Percentiles rank a stretch among this genome's conserved stretches.
Evolutionary conservation across 2,797 vertebrate genomes (phyloP).

Genomic region (Muscicapa comitata): DNA sequence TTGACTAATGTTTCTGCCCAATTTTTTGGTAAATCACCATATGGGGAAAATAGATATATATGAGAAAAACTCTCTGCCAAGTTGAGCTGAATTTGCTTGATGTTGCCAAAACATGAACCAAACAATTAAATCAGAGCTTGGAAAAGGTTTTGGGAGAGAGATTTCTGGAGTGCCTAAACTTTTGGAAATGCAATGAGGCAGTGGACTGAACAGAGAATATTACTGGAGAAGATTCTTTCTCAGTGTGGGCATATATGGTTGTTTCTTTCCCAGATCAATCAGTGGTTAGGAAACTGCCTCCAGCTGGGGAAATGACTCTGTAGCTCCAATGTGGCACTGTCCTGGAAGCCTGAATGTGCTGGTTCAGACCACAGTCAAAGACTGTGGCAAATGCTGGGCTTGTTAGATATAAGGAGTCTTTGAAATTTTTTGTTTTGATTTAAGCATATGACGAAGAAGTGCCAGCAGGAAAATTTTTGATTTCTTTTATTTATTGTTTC

Average conservation of each 20-base stretch:
- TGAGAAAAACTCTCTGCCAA: not conserved
- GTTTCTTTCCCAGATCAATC: not conserved
- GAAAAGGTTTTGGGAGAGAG: not conserved
- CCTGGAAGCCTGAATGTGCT: not conserved
- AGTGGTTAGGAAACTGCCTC: not conserved
- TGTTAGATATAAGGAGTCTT: not conserved
- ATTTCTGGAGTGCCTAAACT: not conserved
- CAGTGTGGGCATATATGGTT: accelerated
- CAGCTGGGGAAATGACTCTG: not conserved
- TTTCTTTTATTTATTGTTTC: not conserved
- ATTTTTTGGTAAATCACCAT: not conserved
- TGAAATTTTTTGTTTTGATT: not conserved
- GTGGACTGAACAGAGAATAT: not conserved
- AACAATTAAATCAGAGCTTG: not conserved
- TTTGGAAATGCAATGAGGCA: not conserved
- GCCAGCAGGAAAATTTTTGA: not conserved
- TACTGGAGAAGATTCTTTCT: not conserved
- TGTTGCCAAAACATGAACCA: not conserved
- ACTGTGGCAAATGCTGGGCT: not conserved
- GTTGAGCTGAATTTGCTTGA: not conserved
- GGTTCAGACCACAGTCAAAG: not conserved
- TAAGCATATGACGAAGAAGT: not conserved
- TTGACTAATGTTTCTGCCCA: not conserved
- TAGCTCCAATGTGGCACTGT: not conserved
- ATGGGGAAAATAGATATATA: not conserved